Conservation (phyloP, 2,797 vertebrate species). For the Micrastur ruficollis region DNA sequence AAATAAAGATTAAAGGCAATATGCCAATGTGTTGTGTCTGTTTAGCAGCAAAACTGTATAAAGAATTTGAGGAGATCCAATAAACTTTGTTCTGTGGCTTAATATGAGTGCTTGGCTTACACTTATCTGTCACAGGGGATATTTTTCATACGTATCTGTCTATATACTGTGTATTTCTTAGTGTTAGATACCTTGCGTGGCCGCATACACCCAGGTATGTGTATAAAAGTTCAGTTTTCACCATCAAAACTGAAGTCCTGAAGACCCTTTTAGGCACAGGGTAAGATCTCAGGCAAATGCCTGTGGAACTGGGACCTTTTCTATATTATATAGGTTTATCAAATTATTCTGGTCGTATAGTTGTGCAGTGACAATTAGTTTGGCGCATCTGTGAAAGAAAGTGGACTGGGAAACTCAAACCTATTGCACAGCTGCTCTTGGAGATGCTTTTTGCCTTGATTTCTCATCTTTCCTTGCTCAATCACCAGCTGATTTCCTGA, state of each 20-base stretch:
- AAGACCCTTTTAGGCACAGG: not conserved
- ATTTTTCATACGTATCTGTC: not conserved
- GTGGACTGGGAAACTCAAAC: not conserved
- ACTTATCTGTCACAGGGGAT: not conserved
- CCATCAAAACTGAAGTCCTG: not conserved
- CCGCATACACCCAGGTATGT: not conserved
- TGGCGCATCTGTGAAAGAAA: not conserved
- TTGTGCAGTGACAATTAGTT: not conserved
- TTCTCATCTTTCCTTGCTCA: not conserved
- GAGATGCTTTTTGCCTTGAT: not conserved
- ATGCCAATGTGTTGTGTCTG: conserved; percentile 26
- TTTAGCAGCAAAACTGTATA: conserved; percentile 42
- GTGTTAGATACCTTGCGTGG: rapidly evolving
- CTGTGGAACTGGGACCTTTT: not conserved
- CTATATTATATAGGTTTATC: not conserved
- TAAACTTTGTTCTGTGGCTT: conserved; percentile 67
- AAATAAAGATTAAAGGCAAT: conserved; percentile 52
- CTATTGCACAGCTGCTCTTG: not conserved
- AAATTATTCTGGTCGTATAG: not conserved
- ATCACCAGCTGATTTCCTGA: not conserved
- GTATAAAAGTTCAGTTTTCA: not conserved
- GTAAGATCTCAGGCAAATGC: not conserved
- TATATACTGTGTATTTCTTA: not conserved
- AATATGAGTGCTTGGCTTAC: conserved; percentile 18
- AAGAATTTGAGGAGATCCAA: conserved; percentile 63